phyloP scores from a whole-genome alignment of 2,797 vertebrate genomes.

The Sphenopsis melanotis region DNA sequence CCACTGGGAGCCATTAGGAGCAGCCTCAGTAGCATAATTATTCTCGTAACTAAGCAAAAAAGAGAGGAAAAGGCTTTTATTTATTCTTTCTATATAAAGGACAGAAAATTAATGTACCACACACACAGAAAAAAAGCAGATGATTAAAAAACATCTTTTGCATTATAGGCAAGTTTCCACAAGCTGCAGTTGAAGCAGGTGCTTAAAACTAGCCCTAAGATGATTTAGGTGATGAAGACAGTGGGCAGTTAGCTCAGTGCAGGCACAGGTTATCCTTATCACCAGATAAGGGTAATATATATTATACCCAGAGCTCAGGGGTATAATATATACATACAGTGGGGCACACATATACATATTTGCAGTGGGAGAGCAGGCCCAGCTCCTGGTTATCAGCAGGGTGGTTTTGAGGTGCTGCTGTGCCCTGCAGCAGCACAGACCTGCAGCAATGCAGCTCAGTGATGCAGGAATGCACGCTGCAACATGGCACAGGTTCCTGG shows the following conservation, averaged over 20 bases:
- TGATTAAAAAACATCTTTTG: background rate
- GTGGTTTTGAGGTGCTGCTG: background rate
- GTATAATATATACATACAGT: no score
- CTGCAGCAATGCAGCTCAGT: background rate
- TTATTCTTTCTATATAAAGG: background rate
- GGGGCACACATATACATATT: no score
- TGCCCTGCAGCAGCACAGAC: background rate
- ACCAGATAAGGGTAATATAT: background rate
- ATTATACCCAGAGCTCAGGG: no score
- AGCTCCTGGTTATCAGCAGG: background rate
- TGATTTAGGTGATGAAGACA: background rate
- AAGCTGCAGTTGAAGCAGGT: background rate
- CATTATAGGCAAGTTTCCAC: background rate
- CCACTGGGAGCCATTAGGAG: background rate
- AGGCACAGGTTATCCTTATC: rapidly evolving
- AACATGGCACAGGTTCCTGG: background rate
- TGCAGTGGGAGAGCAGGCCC: background rate
- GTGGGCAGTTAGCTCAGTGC: background rate
- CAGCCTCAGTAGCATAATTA: background rate
- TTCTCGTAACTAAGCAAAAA: background rate
- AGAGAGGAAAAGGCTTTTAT: background rate
- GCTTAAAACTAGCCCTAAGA: background rate
- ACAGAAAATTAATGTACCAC: background rate
- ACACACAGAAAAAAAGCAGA: background rate
- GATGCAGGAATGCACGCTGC: rapidly evolving